Conservation (phyloP, 1,140 invertebrate genomes). For the Diplogasteroides magnus region DNA sequence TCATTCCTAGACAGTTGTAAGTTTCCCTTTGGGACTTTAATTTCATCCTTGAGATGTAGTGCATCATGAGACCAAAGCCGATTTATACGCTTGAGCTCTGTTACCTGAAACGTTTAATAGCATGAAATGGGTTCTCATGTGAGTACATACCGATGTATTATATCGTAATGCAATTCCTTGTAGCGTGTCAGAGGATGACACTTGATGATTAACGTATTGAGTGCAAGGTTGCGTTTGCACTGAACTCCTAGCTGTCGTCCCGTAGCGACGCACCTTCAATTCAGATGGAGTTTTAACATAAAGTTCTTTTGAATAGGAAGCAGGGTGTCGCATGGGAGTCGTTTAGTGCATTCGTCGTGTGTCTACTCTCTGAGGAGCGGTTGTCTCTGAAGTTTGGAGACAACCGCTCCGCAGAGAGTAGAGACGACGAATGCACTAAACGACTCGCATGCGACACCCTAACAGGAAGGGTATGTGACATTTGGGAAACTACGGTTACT, state of each 20-base stretch:
- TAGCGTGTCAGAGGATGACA: neutral
- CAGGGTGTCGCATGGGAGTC: too few species aligned
- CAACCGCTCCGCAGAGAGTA: too few species aligned
- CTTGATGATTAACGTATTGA: neutral
- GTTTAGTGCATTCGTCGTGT: too few species aligned
- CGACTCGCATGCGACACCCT: too few species aligned
- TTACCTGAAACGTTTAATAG: neutral
- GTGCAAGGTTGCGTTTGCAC: neutral
- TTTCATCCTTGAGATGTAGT: neutral
- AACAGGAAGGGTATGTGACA: too few species aligned
- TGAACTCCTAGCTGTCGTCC: conserved; percentile 7
- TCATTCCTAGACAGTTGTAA: too few species aligned
- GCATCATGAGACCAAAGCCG: neutral
- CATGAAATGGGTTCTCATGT: neutral
- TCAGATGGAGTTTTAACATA: conserved; percentile 3
- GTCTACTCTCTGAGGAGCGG: too few species aligned
- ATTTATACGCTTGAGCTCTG: neutral
- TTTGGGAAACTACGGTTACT: too few species aligned
- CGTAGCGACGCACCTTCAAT: conserved; percentile 14
- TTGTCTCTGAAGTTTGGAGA: too few species aligned
- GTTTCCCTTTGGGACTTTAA: neutral
- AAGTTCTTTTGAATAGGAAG: too few species aligned
- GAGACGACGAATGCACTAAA: too few species aligned
- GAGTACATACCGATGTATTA: conserved; percentile 2
- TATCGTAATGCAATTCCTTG: conserved; percentile 6